A percentile compares a stretch with the other conserved stretches of the same genome.
Evolutionary conservation across 2,888 invertebrate genomes (phyloP).

Genomic region (Pollenia amentaria): DNA sequence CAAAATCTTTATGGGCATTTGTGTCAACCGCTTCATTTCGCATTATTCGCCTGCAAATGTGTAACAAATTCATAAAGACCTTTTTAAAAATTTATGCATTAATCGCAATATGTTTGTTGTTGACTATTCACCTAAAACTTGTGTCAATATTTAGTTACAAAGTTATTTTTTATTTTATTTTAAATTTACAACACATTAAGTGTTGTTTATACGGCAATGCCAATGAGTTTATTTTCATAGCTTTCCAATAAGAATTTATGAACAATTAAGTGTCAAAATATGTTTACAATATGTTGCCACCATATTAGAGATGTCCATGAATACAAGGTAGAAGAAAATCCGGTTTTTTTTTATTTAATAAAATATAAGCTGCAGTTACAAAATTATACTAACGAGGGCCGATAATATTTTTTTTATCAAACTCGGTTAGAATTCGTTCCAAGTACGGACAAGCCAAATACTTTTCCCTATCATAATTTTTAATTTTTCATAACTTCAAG

Average conservation of each 20-base stretch:
- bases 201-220: constrained; percentile 43
- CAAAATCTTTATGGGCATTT: constrained; percentile 49
- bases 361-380: too few species aligned
- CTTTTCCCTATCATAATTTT: too few species aligned
- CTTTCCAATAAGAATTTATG: constrained; percentile 73
- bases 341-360: not conserved
- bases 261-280: constrained; percentile 71
- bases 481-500: too few species aligned
- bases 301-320: not conserved
- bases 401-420: too few species aligned
- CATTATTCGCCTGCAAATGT: constrained; percentile 45
- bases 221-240: constrained; percentile 57
- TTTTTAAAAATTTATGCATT: constrained; percentile 50
- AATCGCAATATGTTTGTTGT: not conserved
- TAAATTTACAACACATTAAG: constrained; percentile 49
- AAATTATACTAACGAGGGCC: too few species aligned
- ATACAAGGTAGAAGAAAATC: not conserved
- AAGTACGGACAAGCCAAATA: too few species aligned
- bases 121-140: constrained; percentile 17
- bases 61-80: constrained; percentile 56
- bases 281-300: constrained; percentile 70
- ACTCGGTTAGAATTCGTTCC: too few species aligned
- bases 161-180: constrained; percentile 29
- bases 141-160: constrained; percentile 59
- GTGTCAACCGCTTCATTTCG: constrained; percentile 47